phyloP scores from a whole-genome alignment of 2,113 vertebrate genomes.

The Leucoraja erinaceus region DNA sequence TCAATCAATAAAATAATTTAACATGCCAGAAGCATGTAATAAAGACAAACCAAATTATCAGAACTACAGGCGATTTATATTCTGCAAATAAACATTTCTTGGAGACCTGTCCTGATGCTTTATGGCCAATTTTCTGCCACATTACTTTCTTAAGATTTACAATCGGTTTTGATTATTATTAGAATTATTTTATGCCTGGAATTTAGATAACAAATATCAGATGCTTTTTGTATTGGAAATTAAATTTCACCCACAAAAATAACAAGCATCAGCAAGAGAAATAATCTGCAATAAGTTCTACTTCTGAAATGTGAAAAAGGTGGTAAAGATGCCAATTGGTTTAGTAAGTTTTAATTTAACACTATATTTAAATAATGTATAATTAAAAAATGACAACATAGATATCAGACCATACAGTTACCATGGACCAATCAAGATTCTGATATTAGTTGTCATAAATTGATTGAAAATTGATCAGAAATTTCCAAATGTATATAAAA shows the following conservation, averaged over 20 bases:
- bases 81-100: neutral
- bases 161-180: neutral
- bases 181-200: neutral
- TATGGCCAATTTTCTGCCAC: neutral
- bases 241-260: neutral
- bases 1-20: conserved; percentile 42
- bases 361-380: neutral
- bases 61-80: neutral
- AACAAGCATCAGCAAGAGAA: neutral
- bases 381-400: neutral
- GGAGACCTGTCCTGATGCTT: no score
- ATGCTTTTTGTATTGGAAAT: neutral
- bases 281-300: neutral
- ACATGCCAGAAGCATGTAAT: conserved; percentile 37
- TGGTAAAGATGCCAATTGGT: conserved; percentile 27
- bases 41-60: conserved; percentile 14
- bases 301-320: neutral
- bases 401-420: neutral
- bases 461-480: neutral
- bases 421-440: neutral
- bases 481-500: neutral
- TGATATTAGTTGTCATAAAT: neutral
- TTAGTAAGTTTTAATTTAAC: neutral
- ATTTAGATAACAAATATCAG: neutral
- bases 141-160: neutral